Evolutionary conservation across 2,888 invertebrate species (phyloP).

Genomic region (Yponomeuta sedellus): DNA sequence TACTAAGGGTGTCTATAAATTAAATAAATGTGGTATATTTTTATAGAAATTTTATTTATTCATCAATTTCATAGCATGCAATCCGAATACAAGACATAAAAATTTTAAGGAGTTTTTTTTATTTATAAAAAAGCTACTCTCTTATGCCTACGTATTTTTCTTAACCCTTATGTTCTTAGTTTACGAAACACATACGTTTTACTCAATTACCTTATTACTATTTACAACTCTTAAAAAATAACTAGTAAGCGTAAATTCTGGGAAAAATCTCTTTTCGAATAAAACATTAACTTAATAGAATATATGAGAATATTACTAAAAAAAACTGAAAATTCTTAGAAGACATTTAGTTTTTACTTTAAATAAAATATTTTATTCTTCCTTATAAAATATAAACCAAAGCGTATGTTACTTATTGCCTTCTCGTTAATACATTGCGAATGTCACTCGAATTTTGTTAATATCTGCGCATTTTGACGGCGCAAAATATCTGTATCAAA

Average conservation of each 20-base stretch:
- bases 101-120: constrained; percentile 5
- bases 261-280: constrained; percentile 14
- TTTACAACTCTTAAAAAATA: constrained; percentile 22
- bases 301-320: constrained; percentile 24
- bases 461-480: background rate
- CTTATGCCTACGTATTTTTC: background rate
- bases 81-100: background rate
- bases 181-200: background rate
- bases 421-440: constrained; percentile 8
- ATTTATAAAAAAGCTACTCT: background rate
- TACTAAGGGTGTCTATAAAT: background rate
- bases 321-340: constrained; percentile 21
- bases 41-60: constrained; percentile 11
- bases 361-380: constrained; percentile 21
- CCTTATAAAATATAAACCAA: constrained; percentile 19
- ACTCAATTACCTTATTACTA: constrained; percentile 16
- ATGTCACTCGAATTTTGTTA: background rate
- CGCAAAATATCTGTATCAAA: background rate
- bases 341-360: constrained; percentile 19
- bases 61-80: constrained; percentile 15
- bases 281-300: constrained; percentile 26
- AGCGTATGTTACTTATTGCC: constrained; percentile 23
- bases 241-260: constrained; percentile 27
- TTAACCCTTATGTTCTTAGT: background rate
- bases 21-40: background rate